Evolutionary conservation across 30 jellyfish, hydroid and myxozoan genomes (phyloP), one percentile per base, ranked within the genome.

Genomic region (Hydractinia echinata): DNA sequence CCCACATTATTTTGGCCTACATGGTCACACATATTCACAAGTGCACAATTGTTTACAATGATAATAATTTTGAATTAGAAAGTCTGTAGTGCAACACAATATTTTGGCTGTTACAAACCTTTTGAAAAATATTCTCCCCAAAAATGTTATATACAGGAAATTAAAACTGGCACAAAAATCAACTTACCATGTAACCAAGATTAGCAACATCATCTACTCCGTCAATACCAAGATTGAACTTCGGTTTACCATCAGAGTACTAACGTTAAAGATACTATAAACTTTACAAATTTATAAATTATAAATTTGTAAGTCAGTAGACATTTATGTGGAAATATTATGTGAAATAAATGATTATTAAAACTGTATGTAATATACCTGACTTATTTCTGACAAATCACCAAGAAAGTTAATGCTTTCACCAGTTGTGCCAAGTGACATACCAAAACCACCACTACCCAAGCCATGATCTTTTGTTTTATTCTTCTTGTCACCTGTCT

Each of bases 221-320:
- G 19, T 80, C 85, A 49, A 80, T 6, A 55, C 89, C 98, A 19
- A 92, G 89, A 14, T 94, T 92, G 67, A 92, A 92, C 70, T 92
- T 92, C 71, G 98, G 98, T 78, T 92, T 92, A 20, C 98, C 98
- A 79, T 83, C 83, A 7, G 98, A 92, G 73, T 92, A 70, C 98
- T 92, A 66, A 19, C 78, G 86, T 51, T 30, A 30, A 30, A 30
- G 44, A 30, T 58, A 58, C 69, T 16, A 58, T 11, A 58, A 11
- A 11, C 15, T 58, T 3, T 0, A 11, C 3, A 58, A 11, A 13
- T 11, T 58, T 13, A 3, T 58, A 58, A 58, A 0, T 11, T 58
- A 16, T 11, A 58, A 11, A 58, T 58, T 58, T 16, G 1, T 0
- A 58, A 30, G 44, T 0, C 44, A 30, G 44, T 2, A 30, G 44